These are phyloP conservation scores for Molossus molossus DNA, from an alignment of 2,797 vertebrate species.

Conservation along the genomic window DNA sequence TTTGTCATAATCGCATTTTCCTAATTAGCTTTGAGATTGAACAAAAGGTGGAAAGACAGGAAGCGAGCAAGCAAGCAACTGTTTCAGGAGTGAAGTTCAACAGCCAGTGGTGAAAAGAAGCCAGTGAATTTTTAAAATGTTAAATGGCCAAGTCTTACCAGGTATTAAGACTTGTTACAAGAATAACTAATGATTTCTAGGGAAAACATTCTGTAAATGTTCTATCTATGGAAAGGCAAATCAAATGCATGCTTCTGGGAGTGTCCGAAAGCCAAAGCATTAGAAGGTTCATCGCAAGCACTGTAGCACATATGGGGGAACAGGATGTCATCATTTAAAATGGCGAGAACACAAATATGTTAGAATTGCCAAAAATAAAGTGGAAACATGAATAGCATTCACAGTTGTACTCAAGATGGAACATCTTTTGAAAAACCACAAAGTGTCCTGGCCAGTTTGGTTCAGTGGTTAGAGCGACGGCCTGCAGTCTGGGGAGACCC, in stretches of 20 bases:
- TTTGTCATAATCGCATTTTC: constrained; percentile 57
- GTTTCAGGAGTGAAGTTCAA: constrained; percentile 63
- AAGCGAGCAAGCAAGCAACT: constrained; percentile 70
- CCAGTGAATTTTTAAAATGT: neutral
- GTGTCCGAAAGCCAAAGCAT: constrained; percentile 45
- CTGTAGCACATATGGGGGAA: neutral
- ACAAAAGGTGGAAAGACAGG: constrained; percentile 64
- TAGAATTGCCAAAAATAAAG: constrained; percentile 48
- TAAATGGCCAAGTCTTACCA: constrained; percentile 55
- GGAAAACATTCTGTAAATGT: constrained; percentile 28
- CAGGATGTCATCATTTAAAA: constrained; percentile 18
- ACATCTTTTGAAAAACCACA: constrained; percentile 21
- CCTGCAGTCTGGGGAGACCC: too few species aligned
- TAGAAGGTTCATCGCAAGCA: constrained; percentile 4
- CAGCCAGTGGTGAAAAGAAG: neutral
- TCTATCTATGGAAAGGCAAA: constrained; percentile 62
- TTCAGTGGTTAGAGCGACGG: too few species aligned
- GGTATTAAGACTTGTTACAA: constrained; percentile 48
- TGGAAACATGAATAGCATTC: neutral
- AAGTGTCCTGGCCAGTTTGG: too few species aligned
- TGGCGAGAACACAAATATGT: constrained; percentile 4
- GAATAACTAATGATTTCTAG: constrained; percentile 40
- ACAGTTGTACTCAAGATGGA: constrained; percentile 40
- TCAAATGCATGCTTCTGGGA: constrained; percentile 36
- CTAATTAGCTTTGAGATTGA: constrained; percentile 61